Base-by-base conservation (phyloP, 2,888 invertebrate genomes). In the Tipula vernalis region DNA sequence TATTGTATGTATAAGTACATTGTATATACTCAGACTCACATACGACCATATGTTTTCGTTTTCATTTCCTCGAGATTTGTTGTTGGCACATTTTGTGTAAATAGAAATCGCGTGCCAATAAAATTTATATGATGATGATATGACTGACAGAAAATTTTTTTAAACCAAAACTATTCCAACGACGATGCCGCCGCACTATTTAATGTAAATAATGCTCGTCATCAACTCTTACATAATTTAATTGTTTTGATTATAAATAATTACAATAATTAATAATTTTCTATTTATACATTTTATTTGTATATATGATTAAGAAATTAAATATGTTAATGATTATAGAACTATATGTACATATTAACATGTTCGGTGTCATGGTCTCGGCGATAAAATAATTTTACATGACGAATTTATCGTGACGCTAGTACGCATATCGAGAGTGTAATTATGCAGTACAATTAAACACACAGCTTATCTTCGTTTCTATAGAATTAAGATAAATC, bases 91-190 rank as follows among this genome's bases (percentile, higher is more conserved):
- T 2, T 28, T 28, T 57, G 15, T 57, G 13, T 71, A 71, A 71
- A 71, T 71, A 71, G 71, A 71, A 71, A 71, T 71, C 71, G 71
- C 71, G 71, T 71, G 71, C 71, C 71, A 71, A 71, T 71, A 71
- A 71, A 28, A 71, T 71, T 18, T 71, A 71, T 28, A 28, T 28
- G 28, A 28, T 71, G 28, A 71, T 71, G 71, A 71, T 28, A 71
- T 71, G 71, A 71, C 10, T 28, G 71, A 71, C 28, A 28, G 28
- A 28, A 8, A 28, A 28, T 28, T 28, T 28, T 28, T 2, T 28
- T 1, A 28, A 28, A 28, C 28, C 28, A 28, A 71, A 71, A 71
- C 71, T 28, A 10, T 18, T 12, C 28, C 3, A 51, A 28, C 71
- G 8, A 28, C 71, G 28, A 8, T 10, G 28, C 28, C 28, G 28